phyloP scores from a whole-genome alignment of 1,140 invertebrate genomes.

The Drosophila willistoni region DNA sequence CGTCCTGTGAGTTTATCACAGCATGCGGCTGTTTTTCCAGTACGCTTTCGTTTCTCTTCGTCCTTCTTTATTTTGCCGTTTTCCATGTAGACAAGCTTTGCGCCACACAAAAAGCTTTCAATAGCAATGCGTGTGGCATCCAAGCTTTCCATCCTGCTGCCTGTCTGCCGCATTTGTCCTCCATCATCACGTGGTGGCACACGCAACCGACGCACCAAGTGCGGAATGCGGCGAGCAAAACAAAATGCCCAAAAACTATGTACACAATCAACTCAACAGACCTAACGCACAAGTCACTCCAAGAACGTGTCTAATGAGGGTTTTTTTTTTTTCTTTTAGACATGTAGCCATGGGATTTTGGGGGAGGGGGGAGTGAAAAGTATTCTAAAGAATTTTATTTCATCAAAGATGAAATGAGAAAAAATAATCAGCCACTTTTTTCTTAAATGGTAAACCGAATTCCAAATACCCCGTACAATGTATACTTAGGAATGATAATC shows the following conservation, averaged over 20 bases:
- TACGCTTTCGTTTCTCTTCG: slow-evolving; percentile 4
- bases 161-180: neutral
- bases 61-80: neutral
- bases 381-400: neutral
- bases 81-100: slow-evolving; percentile 41
- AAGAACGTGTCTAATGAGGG: slow-evolving; percentile 24
- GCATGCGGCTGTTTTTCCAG: slow-evolving; percentile 46
- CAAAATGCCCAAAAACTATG: slow-evolving; percentile 46
- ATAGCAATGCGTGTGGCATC: slow-evolving; percentile 44
- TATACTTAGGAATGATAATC: too few species aligned
- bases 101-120: slow-evolving; percentile 49
- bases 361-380: neutral
- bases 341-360: too few species aligned
- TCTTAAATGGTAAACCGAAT: neutral
- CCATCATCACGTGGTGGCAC: slow-evolving; percentile 52
- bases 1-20: slow-evolving; percentile 51
- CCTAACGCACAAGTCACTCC: neutral
- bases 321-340: neutral
- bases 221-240: slow-evolving; percentile 65
- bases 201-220: neutral
- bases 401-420: slow-evolving; percentile 1
- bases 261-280: slow-evolving; percentile 5
- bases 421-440: neutral
- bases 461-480: neutral
- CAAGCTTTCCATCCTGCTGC: slow-evolving; percentile 41